phyloP scores from a whole-genome alignment of 2,113 vertebrate species.

The Campylomormyrus tamandua region DNA sequence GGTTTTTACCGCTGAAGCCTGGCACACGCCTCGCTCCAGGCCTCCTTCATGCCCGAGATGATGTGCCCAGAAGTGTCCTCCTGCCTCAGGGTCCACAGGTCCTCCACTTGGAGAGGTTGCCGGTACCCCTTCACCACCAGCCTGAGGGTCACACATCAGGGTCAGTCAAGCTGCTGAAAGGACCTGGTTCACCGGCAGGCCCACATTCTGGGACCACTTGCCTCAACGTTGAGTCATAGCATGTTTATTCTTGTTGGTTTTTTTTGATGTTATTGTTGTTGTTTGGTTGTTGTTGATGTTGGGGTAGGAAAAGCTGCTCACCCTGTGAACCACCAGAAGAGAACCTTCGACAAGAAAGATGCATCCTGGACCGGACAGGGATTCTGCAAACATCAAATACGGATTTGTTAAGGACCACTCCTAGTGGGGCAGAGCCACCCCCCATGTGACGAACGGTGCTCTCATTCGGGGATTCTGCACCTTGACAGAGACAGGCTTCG shows the following conservation, averaged over 20 bases:
- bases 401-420: background rate
- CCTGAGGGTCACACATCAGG: conserved; percentile 46
- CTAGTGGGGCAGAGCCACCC: background rate
- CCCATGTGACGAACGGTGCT: background rate
- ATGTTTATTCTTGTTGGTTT: background rate
- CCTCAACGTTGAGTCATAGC: background rate
- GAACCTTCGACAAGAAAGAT: conserved; percentile 73
- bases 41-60: conserved; percentile 57
- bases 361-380: conserved; percentile 72
- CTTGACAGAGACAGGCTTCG: conserved; percentile 34
- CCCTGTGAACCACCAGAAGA: conserved; percentile 85
- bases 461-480: conserved; percentile 44
- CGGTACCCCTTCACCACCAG: conserved; percentile 63
- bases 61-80: conserved; percentile 67
- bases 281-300: background rate
- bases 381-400: conserved; percentile 55
- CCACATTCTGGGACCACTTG: background rate
- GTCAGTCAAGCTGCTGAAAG: background rate
- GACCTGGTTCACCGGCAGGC: background rate
- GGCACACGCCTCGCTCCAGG: conserved; percentile 51
- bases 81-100: conserved; percentile 69
- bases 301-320: conserved; percentile 44
- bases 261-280: background rate
- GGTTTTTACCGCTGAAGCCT: conserved; percentile 36
- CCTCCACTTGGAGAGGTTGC: conserved; percentile 51